phyloP scores from a whole-genome alignment of 2,797 vertebrate genomes.

The Darevskia nairensis region DNA sequence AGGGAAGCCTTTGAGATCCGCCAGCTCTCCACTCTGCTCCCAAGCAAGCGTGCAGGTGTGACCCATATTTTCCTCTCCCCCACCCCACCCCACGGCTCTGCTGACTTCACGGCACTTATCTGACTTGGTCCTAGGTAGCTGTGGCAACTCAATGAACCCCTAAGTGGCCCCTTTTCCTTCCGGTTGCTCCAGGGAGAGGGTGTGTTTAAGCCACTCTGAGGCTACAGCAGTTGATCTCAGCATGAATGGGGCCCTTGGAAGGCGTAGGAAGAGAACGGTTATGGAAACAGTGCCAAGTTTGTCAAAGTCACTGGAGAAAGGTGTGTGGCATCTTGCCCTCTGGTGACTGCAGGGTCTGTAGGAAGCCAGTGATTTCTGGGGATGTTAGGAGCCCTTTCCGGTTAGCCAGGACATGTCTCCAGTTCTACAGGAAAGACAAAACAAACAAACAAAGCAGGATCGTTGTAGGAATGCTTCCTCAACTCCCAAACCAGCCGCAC shows the following conservation, averaged over 20 bases:
- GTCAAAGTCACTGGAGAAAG: neutral
- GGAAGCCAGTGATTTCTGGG: fast-evolving
- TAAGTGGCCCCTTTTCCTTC: too few relatives aligned
- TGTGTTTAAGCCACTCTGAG: neutral
- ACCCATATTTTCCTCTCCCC: too few relatives aligned
- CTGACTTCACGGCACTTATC: neutral
- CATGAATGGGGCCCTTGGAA: neutral
- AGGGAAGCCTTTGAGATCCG: neutral
- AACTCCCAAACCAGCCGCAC: fast-evolving
- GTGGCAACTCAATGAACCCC: fast-evolving
- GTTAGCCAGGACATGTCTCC: slow-evolving; percentile 98
- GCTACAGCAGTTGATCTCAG: neutral
- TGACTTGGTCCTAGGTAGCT: too few relatives aligned
- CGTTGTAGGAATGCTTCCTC: fast-evolving
- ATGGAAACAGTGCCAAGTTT: fast-evolving
- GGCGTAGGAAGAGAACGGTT: neutral
- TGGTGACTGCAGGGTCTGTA: fast-evolving
- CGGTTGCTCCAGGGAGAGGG: neutral
- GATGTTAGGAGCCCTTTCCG: slow-evolving; percentile 89
- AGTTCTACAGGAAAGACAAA: slow-evolving; percentile 81
- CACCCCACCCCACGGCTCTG: neutral
- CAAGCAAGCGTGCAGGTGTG: neutral
- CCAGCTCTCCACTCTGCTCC: too few relatives aligned
- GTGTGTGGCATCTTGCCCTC: neutral
- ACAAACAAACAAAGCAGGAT: neutral